Percentiles rank a stretch among this genome's conserved stretches.
Conservation (phyloP, 2,888 invertebrate genomes). For the Scrobipalpa costella region DNA sequence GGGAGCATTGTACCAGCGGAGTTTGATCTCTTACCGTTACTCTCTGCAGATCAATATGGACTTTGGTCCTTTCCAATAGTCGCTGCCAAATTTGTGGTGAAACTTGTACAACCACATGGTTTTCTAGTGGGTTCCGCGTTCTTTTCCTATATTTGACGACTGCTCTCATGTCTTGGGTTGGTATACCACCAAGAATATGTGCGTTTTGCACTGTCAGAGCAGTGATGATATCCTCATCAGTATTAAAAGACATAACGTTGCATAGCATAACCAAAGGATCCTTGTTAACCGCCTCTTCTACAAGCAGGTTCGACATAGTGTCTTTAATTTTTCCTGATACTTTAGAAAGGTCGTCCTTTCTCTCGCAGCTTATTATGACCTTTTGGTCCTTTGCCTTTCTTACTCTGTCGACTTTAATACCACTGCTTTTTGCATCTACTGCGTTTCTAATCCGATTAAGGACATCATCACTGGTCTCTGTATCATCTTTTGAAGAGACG, state of each 20-base stretch:
- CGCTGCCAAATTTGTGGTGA: slow-evolving; percentile 14
- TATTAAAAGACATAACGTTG: slow-evolving; percentile 11
- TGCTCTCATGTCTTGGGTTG: too few species aligned
- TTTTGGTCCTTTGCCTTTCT: slow-evolving; percentile 22
- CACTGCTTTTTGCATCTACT: slow-evolving; percentile 10
- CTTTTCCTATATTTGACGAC: slow-evolving; percentile 17
- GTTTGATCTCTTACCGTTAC: slow-evolving; percentile 28
- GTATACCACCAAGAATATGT: neutral
- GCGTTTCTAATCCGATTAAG: slow-evolving; percentile 5
- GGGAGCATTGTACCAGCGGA: too few species aligned
- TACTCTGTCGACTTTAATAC: slow-evolving; percentile 15
- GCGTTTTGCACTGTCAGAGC: neutral
- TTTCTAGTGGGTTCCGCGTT: slow-evolving; percentile 15
- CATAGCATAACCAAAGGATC: neutral
- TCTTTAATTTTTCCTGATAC: neutral
- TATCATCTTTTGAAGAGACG: neutral
- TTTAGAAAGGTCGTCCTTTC: slow-evolving; percentile 1
- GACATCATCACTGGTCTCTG: slow-evolving; percentile 15
- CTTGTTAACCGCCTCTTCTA: neutral
- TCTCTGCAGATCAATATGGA: slow-evolving; percentile 32
- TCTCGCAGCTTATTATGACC: slow-evolving; percentile 18
- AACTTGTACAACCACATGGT: slow-evolving; percentile 10
- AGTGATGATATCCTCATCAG: slow-evolving; percentile 15
- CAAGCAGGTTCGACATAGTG: too few species aligned
- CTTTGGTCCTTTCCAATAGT: slow-evolving; percentile 9